Conservation (phyloP, 2,888 invertebrate genomes). For the Kryphioiulus occultus region DNA sequence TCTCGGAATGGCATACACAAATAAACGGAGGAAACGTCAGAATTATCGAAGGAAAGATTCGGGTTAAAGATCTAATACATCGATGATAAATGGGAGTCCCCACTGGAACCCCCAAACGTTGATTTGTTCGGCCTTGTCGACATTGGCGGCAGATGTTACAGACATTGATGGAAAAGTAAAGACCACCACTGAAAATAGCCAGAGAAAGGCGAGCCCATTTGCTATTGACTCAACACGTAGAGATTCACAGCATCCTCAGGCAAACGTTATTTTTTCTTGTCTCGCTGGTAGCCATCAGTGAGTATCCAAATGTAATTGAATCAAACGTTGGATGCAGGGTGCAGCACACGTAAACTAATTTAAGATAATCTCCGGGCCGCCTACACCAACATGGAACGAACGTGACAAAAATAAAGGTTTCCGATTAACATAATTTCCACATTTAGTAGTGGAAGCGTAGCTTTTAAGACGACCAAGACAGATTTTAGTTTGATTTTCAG, state of each 20-base stretch:
- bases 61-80: constrained; percentile 35
- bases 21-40: not conserved
- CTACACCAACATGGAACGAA: too few species aligned
- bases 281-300: not conserved
- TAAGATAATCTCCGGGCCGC: too few species aligned
- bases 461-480: too few species aligned
- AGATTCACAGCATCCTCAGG: not conserved
- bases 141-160: not conserved
- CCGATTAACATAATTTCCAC: too few species aligned
- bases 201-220: not conserved
- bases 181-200: not conserved
- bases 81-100: not conserved
- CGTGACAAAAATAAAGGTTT: too few species aligned
- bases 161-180: constrained; percentile 35
- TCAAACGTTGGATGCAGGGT: not conserved
- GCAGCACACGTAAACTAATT: not conserved
- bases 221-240: not conserved
- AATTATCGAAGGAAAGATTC: constrained; percentile 15
- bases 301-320: not conserved
- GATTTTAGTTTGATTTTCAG: too few species aligned
- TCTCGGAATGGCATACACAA: not conserved
- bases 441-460: too few species aligned
- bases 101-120: not conserved
- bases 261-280: not conserved
- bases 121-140: constrained; percentile 31